Evolutionary conservation across 2,888 invertebrate species (phyloP), one percentile per base, ranked within the genome.

Genomic region (Chrysotoxum bicinctum): DNA sequence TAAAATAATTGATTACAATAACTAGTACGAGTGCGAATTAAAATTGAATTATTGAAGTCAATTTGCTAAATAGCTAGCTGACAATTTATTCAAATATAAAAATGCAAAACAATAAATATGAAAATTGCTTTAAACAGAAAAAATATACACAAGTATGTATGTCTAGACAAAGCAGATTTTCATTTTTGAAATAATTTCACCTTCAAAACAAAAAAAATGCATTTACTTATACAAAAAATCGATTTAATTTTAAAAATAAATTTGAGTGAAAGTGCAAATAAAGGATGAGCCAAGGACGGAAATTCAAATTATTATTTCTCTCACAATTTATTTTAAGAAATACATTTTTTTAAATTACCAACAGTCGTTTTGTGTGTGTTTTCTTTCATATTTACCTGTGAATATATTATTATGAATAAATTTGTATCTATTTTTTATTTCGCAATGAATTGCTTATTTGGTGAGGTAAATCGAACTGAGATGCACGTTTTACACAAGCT

Each of bases 251-350:
- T 40, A 69, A 23, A 79, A 79, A 84, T 70, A 75, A 30, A 50
- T 35, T 32, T 66, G 48, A 50, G 58, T 23, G 69, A 62, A 56
- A 79, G 58, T 84, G 79, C 75, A 84, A 70, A 50, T 37, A 45
- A 30, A 35, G 35, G 66, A 50, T 37, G 23, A 83, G 62, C 43
- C 83, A 83, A 83, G 83, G 79, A 83, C 74, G 56, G 8, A n/a
- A 23, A 40, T 40, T 60, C 10, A 62, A 19, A 52, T 52, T n/a
- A 54, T 64, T 40, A n/a, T 43, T 40, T 60, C 7, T 14, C 26
- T 9, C 35, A 16, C 9, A 56, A 35, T 30, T 52, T 64, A 50
- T 58, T 43, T 16, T 23, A 7, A 52, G 35, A 68, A 52, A 30
- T 23, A 58, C 19, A 48, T 16, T 16, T 6, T n/a, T n/a, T n/a